Base-by-base conservation (phyloP, 2,113 vertebrate species). In the Thamnaconus septentrionalis region DNA sequence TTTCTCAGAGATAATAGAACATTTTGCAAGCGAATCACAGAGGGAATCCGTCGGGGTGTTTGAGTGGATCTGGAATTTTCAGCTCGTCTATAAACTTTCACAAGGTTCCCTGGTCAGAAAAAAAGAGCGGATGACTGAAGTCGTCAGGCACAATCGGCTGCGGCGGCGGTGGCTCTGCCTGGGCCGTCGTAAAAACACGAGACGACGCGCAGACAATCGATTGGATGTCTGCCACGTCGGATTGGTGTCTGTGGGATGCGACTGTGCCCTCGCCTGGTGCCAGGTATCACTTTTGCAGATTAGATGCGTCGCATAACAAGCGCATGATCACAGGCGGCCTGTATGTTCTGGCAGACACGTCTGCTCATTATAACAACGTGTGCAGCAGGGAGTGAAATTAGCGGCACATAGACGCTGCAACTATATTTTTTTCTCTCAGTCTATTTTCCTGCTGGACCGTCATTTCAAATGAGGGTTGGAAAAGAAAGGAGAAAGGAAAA, bases 221-320 rank as follows among this genome's bases (percentile, higher is more conserved):
- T 49, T 48, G 55, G 2, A 31, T 2, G 18, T 2, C 49, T 47
- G 46, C 69, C 66, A 9, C 10, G 52, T 76, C 56, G 11, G 18
- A 69, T 73, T 56, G 57, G 41, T 6, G 49, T 59, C 71, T 45
- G 62, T 59, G 40, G 41, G 56, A 18, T 62, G 40, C 55, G 53
- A 66, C 52, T 45, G 31, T 4, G 18, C 55, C 47, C 60, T 60
- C 50, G 52, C 51, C 62, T 45, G 10, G 8, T 47, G 6, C 53
- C 4, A 5, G 18, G 18, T 6, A 45, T 53, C 4, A 10, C 9
- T 48, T 48, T 50, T 54, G 18, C 55, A 66, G 11, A 47, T 76
- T 63, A 60, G 53, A 9, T 11, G 8, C 4, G 40, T 61, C 53
- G 48, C 9, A 53, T 3, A 41, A 31, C 18, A 42, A 47, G 60